Evolutionary conservation across 2,113 vertebrate genomes (phyloP).

Genomic region (Himantopus leucocephalus): DNA sequence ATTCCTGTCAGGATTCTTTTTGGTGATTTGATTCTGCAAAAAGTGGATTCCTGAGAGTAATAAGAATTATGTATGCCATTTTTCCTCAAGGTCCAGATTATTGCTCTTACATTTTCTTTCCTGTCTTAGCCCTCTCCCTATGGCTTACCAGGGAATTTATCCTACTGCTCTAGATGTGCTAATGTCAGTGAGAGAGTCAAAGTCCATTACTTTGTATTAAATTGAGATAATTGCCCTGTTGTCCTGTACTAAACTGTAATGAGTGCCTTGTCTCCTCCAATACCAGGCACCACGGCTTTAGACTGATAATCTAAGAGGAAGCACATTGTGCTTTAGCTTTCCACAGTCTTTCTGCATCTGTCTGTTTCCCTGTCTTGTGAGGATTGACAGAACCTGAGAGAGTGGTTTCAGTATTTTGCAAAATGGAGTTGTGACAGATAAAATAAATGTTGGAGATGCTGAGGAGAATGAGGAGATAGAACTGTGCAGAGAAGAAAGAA

Average conservation of each 20-base stretch:
- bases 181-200: background rate
- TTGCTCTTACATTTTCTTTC: background rate
- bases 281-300: background rate
- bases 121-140: background rate
- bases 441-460: background rate
- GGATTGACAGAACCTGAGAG: background rate
- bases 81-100: background rate
- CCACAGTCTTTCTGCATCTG: background rate
- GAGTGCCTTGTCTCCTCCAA: slow-evolving; percentile 14
- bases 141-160: background rate
- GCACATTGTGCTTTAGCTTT: background rate
- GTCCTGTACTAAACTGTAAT: background rate
- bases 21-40: background rate
- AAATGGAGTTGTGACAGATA: background rate
- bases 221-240: slow-evolving; percentile 21
- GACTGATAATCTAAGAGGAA: background rate
- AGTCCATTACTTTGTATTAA: background rate
- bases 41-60: background rate
- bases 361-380: background rate
- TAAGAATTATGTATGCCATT: background rate
- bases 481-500: background rate
- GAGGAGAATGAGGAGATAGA: background rate
- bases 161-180: background rate
- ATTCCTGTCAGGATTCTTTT: background rate
- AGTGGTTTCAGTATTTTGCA: background rate